Evolutionary conservation across 2,888 invertebrate species (phyloP).

Genomic region (Yponomeuta evonymella): DNA sequence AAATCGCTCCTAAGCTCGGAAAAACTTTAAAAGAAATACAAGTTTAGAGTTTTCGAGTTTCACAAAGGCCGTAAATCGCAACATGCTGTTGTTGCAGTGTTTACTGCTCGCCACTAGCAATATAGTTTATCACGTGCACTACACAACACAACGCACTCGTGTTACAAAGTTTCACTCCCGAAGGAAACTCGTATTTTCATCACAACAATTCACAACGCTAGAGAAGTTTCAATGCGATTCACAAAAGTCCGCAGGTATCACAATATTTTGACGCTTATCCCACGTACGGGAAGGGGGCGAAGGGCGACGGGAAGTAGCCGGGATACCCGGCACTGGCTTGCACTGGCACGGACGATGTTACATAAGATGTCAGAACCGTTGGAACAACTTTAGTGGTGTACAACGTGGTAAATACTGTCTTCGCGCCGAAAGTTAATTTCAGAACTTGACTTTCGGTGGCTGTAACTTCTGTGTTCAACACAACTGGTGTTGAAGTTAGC

Average conservation of each 20-base stretch:
- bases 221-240: slow-evolving; percentile 20
- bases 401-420: slow-evolving; percentile 90
- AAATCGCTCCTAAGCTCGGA: slow-evolving; percentile 33
- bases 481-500: slow-evolving; percentile 86
- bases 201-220: slow-evolving; percentile 47
- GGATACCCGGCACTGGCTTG: slow-evolving; percentile 83
- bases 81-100: slow-evolving; percentile 52
- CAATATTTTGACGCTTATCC: slow-evolving; percentile 65
- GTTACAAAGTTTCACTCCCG: slow-evolving; percentile 42
- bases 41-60: slow-evolving; percentile 59
- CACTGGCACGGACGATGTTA: slow-evolving; percentile 86
- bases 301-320: slow-evolving; percentile 86
- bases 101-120: slow-evolving; percentile 57
- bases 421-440: slow-evolving; percentile 93
- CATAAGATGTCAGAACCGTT: slow-evolving; percentile 87
- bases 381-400: slow-evolving; percentile 90
- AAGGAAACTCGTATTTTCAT: slow-evolving; percentile 36
- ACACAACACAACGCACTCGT: slow-evolving; percentile 40
- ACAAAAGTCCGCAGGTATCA: slow-evolving; percentile 14
- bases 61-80: slow-evolving; percentile 57
- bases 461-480: slow-evolving; percentile 86
- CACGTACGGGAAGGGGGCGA: slow-evolving; percentile 84
- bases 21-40: slow-evolving; percentile 54
- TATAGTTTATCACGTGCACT: slow-evolving; percentile 59
- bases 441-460: slow-evolving; percentile 88